Evolutionary conservation across 53 echinoderm and acorn worm genomes (phyloP), one percentile per base, ranked within the genome.

Genomic region (Actinopyga echinites): DNA sequence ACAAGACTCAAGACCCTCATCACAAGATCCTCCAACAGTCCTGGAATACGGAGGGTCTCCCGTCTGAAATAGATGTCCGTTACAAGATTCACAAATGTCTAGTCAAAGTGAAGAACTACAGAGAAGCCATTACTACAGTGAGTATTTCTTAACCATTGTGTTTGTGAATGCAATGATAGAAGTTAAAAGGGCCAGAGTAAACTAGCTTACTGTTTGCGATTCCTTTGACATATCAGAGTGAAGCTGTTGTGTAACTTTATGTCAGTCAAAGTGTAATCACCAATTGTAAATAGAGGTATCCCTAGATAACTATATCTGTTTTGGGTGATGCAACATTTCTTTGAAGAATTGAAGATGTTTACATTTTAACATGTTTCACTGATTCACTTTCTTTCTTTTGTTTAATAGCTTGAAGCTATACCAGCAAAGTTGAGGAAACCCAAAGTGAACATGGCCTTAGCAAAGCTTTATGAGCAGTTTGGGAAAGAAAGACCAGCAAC

Each of bases 361-460:
- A 15, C 0, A 15, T 49, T 49, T 6, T 15, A 49, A 49, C 17
- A 3, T 49, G 17, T 49, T 49, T 49, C 8, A 29, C 26, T 62
- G 28, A 30, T 26, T 29, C 25, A 29, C 21, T 0, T 62, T 62
- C 1, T 73, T 12, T 73, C 8, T 36, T 69, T 26, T 53, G 45
- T 55, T 13, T 78, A 2, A n/a, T 55, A 99, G 99, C 89, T 99
- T 79, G 94, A 99, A 67, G 92, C 94, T 53, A 99, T 99, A 30
- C 99, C 99, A 30, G 99, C 94, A 55, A 99, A 99, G 83, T 87
- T 92, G 85, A 60, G 94, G 44, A 95, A 92, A 36, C 94, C 99
- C 30, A 99, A 99, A 58, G 99, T 99, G 29, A 99, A 99, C 92
- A 95, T 99, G 95, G 99, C 99, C 6, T 85, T 99, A 24, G 99